These are phyloP conservation scores for Channa striata DNA, from an alignment of 2,797 vertebrate species.

Conservation along the genomic window DNA sequence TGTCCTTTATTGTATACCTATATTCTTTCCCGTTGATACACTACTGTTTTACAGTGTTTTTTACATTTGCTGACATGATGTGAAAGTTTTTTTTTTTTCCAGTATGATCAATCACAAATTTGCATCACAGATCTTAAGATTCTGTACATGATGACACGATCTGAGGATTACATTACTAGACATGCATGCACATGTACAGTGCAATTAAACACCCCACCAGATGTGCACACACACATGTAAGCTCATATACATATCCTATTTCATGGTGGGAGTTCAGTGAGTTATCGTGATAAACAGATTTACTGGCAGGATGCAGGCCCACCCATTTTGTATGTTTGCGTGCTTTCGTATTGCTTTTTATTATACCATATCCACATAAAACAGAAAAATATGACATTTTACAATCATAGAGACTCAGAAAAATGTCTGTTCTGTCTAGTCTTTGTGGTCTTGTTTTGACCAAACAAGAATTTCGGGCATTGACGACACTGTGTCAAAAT, in stretches of 20 bases:
- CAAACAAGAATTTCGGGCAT: neutral
- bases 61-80: neutral
- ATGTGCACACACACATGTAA: neutral
- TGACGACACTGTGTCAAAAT: neutral
- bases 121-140: too few species aligned
- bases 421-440: too few species aligned
- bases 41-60: constrained; percentile 17
- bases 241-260: neutral
- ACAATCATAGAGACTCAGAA: too few species aligned
- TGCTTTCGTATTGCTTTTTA: neutral
- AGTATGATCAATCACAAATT: too few species aligned
- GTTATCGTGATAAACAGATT: constrained; percentile 9
- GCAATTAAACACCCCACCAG: neutral
- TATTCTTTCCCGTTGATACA: constrained; percentile 12
- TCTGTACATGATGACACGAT: too few species aligned
- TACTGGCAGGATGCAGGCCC: constrained; percentile 1
- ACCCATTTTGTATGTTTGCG: neutral
- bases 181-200: too few species aligned
- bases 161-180: too few species aligned
- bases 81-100: too few species aligned
- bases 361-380: too few species aligned
- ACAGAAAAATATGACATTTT: too few species aligned
- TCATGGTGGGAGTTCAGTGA: constrained; percentile 20
- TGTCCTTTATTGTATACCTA: too few species aligned
- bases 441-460: neutral